Conservation (phyloP, 2,888 invertebrate species). For the Labia minor region DNA sequence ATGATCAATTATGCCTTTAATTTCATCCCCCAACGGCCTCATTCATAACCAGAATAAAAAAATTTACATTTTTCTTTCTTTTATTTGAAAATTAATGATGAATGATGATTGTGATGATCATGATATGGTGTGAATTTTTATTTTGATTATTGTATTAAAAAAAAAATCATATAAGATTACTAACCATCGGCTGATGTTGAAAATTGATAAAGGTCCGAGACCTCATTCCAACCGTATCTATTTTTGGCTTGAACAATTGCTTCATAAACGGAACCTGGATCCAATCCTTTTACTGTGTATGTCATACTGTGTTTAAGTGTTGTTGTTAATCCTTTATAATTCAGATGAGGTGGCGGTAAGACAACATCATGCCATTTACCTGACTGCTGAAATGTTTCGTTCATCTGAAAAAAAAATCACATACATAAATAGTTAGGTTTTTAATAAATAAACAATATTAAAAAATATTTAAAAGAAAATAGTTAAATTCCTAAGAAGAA, state of each 20-base stretch:
- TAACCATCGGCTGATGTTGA: constrained; percentile 41
- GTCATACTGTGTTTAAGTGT: constrained; percentile 47
- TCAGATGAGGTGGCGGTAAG: constrained; percentile 38
- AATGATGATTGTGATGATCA: too few relatives aligned
- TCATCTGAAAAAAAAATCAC: constrained; percentile 42
- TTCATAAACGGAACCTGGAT: constrained; percentile 58
- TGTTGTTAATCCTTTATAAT: constrained; percentile 30
- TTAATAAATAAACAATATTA: too few relatives aligned
- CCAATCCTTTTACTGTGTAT: constrained; percentile 52
- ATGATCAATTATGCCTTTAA: too few relatives aligned
- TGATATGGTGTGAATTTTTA: neutral
- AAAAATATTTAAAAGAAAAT: too few relatives aligned
- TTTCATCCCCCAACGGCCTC: too few relatives aligned
- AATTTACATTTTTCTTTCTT: too few relatives aligned
- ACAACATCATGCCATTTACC: constrained; percentile 59
- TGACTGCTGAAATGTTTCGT: constrained; percentile 59
- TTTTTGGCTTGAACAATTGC: constrained; percentile 65
- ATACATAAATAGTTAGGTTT: neutral
- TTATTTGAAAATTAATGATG: too few relatives aligned
- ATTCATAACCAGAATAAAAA: too few relatives aligned
- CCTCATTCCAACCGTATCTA: constrained; percentile 63
- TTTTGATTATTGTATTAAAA: neutral
- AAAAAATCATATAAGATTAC: too few relatives aligned
- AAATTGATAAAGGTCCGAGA: constrained; percentile 62
- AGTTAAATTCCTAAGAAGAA: too few relatives aligned